A percentile compares a stretch with the other conserved stretches of the same genome.
These are phyloP conservation scores for Dryomyza anilis DNA, from an alignment of 2,888 invertebrate species.

Conservation along the genomic window DNA sequence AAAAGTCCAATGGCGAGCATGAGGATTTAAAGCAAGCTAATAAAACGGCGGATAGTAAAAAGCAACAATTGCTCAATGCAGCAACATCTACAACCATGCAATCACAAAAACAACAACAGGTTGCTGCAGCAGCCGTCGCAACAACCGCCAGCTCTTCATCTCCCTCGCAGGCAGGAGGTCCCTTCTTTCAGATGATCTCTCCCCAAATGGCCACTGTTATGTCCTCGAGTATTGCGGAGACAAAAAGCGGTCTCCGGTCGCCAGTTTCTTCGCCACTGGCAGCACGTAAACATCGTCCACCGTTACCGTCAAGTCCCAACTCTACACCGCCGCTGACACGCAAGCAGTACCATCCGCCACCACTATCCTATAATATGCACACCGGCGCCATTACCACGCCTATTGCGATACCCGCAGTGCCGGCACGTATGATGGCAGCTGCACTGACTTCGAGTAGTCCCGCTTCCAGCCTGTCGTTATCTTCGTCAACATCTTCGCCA, in stretches of 20 bases:
- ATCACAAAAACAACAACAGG: conserved; percentile 12
- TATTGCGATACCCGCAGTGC: conserved; percentile 46
- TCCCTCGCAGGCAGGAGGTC: not conserved
- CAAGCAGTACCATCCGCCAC: conserved; percentile 48
- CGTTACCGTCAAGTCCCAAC: conserved; percentile 49
- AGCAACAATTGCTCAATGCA: not conserved
- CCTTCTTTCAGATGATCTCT: conserved; percentile 50
- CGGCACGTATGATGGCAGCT: conserved; percentile 46
- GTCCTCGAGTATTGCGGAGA: conserved; percentile 48
- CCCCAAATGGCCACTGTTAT: conserved; percentile 51
- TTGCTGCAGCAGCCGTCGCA: not conserved
- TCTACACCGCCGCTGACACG: conserved; percentile 52
- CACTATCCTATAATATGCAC: conserved; percentile 36
- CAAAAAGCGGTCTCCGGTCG: conserved; percentile 46
- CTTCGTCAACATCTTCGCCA: conserved; percentile 57
- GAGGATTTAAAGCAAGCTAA: not conserved
- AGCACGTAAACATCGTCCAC: conserved; percentile 46
- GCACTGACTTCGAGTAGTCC: conserved; percentile 53
- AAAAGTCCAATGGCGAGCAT: not conserved
- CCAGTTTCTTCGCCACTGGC: conserved; percentile 52
- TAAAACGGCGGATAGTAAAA: not conserved
- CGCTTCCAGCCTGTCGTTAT: conserved; percentile 53
- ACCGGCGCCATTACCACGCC: conserved; percentile 37
- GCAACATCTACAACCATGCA: not conserved
- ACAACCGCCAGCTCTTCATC: not conserved